Percentiles rank a stretch among this genome's conserved stretches.
Evolutionary conservation across 2,113 vertebrate species (phyloP).

Genomic region (Cyprinodon variegatus): DNA sequence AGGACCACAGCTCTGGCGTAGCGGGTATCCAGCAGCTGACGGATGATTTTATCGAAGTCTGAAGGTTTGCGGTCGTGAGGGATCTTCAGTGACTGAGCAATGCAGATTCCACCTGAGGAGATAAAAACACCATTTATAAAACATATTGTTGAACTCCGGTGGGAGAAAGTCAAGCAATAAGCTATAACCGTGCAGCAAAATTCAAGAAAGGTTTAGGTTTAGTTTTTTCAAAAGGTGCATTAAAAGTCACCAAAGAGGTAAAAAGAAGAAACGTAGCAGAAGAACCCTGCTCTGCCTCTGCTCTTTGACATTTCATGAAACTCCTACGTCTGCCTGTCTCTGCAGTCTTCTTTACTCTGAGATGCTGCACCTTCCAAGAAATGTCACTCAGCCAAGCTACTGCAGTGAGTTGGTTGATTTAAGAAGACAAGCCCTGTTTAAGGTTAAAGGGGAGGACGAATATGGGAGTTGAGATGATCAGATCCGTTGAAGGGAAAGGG

Average conservation of each 20-base stretch:
- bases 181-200: slow-evolving; percentile 15
- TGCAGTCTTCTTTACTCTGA: too few relatives aligned
- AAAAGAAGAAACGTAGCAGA: background rate
- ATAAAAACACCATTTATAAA: background rate
- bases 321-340: background rate
- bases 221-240: slow-evolving; percentile 4
- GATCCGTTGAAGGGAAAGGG: too few relatives aligned
- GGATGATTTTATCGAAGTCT: slow-evolving; percentile 92
- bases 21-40: slow-evolving; percentile 88
- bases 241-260: background rate
- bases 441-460: too few relatives aligned
- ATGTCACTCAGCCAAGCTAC: too few relatives aligned
- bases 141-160: background rate
- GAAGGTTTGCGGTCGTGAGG: slow-evolving; percentile 87
- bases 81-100: slow-evolving; percentile 96
- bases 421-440: too few relatives aligned
- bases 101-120: slow-evolving; percentile 91
- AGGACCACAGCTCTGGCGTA: slow-evolving; percentile 89
- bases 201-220: background rate
- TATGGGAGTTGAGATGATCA: too few relatives aligned
- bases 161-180: background rate
- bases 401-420: too few relatives aligned
- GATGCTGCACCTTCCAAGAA: too few relatives aligned
- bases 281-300: background rate
- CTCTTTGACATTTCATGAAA: slow-evolving; percentile 16